Evolutionary conservation across 2,797 vertebrate species (phyloP), one percentile per base, ranked within the genome.

Genomic region (Dendrocincla fuliginosa): DNA sequence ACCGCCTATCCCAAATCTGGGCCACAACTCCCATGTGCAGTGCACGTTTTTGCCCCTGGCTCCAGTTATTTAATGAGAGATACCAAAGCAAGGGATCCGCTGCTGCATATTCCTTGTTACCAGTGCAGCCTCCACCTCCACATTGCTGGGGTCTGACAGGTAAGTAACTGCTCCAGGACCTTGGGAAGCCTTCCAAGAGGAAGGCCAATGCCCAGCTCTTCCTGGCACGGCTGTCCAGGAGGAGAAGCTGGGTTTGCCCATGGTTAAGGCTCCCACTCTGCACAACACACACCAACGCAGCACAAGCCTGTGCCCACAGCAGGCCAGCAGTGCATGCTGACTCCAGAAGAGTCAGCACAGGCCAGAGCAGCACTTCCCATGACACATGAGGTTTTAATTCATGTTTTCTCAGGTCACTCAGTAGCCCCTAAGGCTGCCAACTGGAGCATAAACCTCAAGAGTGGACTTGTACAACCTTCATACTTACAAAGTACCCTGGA

Each of bases 241-340:
- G 9, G 35, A 79, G 27, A 19, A 53, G 47, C 18, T 28, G 64
- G 12, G 69, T 30, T 55, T 46, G 47, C 2, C 56, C 6, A 1
- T 0, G 10, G 0, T 5, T 4, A 14, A 35, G 52, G 67, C 61
- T 77, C 65, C 33, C 28, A 10, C 41, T 13, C 13, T 4, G 42
- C 28, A 11, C 0, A 0, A 18, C 52, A 18, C 35, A 16, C 2
- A 17, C 7, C 73, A 44, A 24, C 41, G 22, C 24, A 2, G 27
- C 50, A 7, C 60, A 17, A 73, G 35, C 33, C 65, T 6, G 28
- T 22, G 39, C 67, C 56, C 16, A 22, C 2, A 0, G 9, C 19
- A 4, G 49, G 60, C 32, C 80, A 64, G 49, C 22, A 39, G 37
- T 1, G 0, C 11, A 1, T 0, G 7, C 4, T 1, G 2, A 64